phyloP scores from a whole-genome alignment of 30 jellyfish, hydroid and myxozoan genomes.

The Hydra vulgaris region DNA sequence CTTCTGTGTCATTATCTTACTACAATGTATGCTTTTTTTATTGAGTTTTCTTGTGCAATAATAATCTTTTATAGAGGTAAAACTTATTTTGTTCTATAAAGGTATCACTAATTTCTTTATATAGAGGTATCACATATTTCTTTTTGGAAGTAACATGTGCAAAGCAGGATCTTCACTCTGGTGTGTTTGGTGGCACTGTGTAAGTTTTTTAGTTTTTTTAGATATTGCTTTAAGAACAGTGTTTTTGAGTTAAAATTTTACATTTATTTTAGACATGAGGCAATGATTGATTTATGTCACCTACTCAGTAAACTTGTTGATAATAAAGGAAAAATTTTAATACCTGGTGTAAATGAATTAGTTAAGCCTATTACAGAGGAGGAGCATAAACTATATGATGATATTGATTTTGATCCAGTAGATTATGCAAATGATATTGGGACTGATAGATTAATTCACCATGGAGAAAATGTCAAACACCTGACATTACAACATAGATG shows the following conservation, averaged over 20 bases:
- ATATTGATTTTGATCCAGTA: slow-evolving; percentile 57
- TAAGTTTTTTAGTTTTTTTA: slow-evolving; percentile 23
- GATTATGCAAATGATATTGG: slow-evolving; percentile 75
- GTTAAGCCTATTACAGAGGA: slow-evolving; percentile 60
- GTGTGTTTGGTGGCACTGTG: slow-evolving; percentile 98
- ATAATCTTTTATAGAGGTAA: too few relatives aligned
- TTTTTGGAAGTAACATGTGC: slow-evolving; percentile 72
- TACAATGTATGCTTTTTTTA: too few relatives aligned
- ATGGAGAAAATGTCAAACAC: slow-evolving; percentile 50
- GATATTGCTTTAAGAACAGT: background rate
- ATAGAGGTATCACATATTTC: slow-evolving; percentile 71
- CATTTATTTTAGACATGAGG: slow-evolving; percentile 56
- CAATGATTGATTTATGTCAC: slow-evolving; percentile 81
- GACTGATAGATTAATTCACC: slow-evolving; percentile 51
- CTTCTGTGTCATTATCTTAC: too few relatives aligned
- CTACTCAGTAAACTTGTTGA: slow-evolving; percentile 66
- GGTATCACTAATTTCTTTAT: too few relatives aligned
- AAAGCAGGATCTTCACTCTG: slow-evolving; percentile 80
- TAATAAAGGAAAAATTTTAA: slow-evolving; percentile 55
- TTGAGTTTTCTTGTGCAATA: too few relatives aligned
- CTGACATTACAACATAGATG: slow-evolving; percentile 65
- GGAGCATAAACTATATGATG: slow-evolving; percentile 47
- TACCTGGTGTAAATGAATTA: slow-evolving; percentile 62
- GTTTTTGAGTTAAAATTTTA: background rate
- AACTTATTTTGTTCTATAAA: too few relatives aligned